phyloP scores from a whole-genome alignment of 2,888 invertebrate species.

The Trichogramma evanescens region DNA sequence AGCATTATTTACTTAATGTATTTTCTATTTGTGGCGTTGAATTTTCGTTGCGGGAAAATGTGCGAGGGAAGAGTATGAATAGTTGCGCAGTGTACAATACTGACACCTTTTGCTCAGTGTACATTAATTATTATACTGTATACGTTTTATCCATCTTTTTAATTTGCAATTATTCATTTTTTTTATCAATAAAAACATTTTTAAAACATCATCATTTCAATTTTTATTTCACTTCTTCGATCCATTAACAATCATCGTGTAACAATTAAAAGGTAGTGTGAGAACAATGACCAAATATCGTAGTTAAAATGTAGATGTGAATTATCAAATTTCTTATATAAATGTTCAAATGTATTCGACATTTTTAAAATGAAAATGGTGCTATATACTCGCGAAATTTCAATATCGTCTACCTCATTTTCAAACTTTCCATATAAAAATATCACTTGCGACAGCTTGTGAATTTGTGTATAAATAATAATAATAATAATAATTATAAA shows the following conservation, averaged over 20 bases:
- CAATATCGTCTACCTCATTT: too few relatives aligned
- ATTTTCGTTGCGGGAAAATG: too few relatives aligned
- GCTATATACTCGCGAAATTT: too few relatives aligned
- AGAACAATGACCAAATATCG: conserved; percentile 9
- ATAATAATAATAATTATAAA: background rate
- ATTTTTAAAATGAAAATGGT: too few relatives aligned
- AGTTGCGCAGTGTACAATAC: too few relatives aligned
- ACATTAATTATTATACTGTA: too few relatives aligned
- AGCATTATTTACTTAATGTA: conserved; percentile 11
- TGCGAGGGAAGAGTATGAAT: too few relatives aligned
- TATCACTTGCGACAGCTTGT: too few relatives aligned
- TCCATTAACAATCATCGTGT: background rate
- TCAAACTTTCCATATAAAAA: too few relatives aligned
- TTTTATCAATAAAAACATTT: conserved; percentile 19
- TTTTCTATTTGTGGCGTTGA: background rate
- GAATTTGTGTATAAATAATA: background rate
- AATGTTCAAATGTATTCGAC: background rate
- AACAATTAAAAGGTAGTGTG: background rate
- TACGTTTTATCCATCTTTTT: conserved; percentile 13
- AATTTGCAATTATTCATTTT: conserved; percentile 17
- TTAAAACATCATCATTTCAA: conserved; percentile 8
- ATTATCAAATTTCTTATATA: background rate
- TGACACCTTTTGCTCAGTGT: too few relatives aligned
- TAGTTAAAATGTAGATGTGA: background rate
- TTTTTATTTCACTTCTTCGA: conserved; percentile 17